phyloP scores from a whole-genome alignment of 2,888 invertebrate genomes.

The Pollenia griseotomentosa region DNA sequence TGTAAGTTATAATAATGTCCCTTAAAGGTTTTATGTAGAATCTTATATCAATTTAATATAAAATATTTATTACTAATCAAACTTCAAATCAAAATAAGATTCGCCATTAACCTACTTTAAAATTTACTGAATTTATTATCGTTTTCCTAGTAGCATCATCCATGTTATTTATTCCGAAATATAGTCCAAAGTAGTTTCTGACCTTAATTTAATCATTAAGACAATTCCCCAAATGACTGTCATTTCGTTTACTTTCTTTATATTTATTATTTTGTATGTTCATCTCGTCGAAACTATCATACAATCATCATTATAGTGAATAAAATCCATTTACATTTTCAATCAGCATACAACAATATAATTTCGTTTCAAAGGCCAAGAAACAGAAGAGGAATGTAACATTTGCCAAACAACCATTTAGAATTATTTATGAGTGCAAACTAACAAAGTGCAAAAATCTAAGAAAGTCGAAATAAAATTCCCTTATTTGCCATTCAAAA shows the following conservation, averaged over 20 bases:
- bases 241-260: slow-evolving; percentile 9
- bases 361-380: slow-evolving; percentile 23
- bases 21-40: no score
- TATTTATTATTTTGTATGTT: slow-evolving; percentile 45
- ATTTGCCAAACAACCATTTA: slow-evolving; percentile 64
- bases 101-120: background rate
- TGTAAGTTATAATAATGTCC: no score
- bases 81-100: background rate
- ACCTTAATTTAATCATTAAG: slow-evolving; percentile 26
- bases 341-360: slow-evolving; percentile 46
- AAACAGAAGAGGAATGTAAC: slow-evolving; percentile 12
- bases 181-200: slow-evolving; percentile 4
- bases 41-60: no score
- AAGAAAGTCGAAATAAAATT: slow-evolving; percentile 52
- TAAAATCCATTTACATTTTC: slow-evolving; percentile 68
- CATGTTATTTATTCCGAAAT: background rate
- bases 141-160: background rate
- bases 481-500: slow-evolving; percentile 72
- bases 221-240: slow-evolving; percentile 51
- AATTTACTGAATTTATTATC: slow-evolving; percentile 3
- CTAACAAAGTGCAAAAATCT: slow-evolving; percentile 69
- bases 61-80: no score
- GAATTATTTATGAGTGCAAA: slow-evolving; percentile 72
- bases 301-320: slow-evolving; percentile 56
- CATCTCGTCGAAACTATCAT: slow-evolving; percentile 58